phyloP scores from a whole-genome alignment of 2,888 invertebrate genomes.

The Xestoiulus laeticollis region DNA sequence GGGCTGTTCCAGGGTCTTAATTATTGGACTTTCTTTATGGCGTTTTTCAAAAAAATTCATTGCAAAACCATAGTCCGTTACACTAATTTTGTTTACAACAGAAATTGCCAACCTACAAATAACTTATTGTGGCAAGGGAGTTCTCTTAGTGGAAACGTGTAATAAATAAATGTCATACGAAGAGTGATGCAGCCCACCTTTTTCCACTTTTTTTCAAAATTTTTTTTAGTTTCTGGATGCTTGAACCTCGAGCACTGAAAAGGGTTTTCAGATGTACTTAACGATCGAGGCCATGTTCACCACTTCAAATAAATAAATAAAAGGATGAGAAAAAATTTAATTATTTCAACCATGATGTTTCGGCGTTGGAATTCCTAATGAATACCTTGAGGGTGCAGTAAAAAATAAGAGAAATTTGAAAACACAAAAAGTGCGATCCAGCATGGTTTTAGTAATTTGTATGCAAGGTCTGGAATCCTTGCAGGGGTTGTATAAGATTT shows the following conservation, averaged over 20 bases:
- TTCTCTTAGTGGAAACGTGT: conserved; percentile 11
- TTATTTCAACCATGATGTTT: not conserved
- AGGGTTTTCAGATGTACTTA: not conserved
- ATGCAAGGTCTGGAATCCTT: no score
- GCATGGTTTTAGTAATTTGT: no score
- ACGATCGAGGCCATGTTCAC: not conserved
- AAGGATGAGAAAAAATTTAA: not conserved
- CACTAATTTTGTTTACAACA: not conserved
- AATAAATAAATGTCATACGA: not conserved
- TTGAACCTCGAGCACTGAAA: not conserved
- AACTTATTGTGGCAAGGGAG: not conserved
- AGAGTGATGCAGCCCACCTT: not conserved
- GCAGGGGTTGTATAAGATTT: no score
- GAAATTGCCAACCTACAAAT: not conserved
- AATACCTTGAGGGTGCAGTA: not conserved
- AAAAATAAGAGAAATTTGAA: not conserved
- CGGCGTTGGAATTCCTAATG: not conserved
- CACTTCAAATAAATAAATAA: not conserved
- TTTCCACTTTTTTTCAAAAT: not conserved
- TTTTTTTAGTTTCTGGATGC: not conserved
- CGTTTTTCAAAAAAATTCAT: not conserved
- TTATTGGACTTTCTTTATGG: no score
- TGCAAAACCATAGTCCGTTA: not conserved
- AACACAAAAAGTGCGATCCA: no score
- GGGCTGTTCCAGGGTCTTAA: no score